Evolutionary conservation across 2,888 invertebrate genomes (phyloP).

Genomic region (Dasysyrphus albostriatus): DNA sequence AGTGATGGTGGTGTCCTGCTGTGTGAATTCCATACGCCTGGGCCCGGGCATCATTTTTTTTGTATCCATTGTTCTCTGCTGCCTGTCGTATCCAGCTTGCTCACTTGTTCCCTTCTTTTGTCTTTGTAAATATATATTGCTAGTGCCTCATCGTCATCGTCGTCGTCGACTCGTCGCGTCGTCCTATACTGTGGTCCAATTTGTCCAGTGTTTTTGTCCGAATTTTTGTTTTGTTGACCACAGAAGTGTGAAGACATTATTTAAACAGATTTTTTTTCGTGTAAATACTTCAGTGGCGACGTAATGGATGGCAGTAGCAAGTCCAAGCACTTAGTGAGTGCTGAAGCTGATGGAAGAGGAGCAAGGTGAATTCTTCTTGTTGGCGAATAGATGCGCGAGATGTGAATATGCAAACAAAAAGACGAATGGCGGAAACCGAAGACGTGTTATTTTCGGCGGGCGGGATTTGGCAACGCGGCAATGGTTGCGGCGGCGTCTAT

Average conservation of each 20-base stretch:
- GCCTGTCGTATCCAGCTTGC: slow-evolving; percentile 23
- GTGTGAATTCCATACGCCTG: slow-evolving; percentile 65
- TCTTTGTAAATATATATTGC: slow-evolving; percentile 26
- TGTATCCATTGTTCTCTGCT: slow-evolving; percentile 13
- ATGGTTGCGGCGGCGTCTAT: slow-evolving; percentile 47
- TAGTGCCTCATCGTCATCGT: slow-evolving; percentile 36
- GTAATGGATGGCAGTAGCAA: slow-evolving; percentile 51
- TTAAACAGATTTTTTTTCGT: slow-evolving; percentile 73
- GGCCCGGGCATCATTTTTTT: slow-evolving; percentile 45
- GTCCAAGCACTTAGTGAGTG: slow-evolving; percentile 16
- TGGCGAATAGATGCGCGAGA: slow-evolving; percentile 40
- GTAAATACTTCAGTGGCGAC: slow-evolving; percentile 56
- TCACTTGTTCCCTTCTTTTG: slow-evolving; percentile 62
- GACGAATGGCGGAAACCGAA: slow-evolving; percentile 35
- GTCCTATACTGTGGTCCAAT: slow-evolving; percentile 73
- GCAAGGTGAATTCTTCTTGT: slow-evolving; percentile 2
- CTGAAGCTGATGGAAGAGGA: not conserved
- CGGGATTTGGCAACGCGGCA: not conserved
- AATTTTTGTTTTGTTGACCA: slow-evolving; percentile 71
- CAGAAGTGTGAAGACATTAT: slow-evolving; percentile 76
- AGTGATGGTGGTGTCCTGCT: slow-evolving; percentile 66
- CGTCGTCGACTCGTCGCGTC: not conserved
- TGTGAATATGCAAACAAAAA: slow-evolving; percentile 51
- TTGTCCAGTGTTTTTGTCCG: slow-evolving; percentile 66
- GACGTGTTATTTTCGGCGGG: slow-evolving; percentile 26